Evolutionary conservation across 2,113 vertebrate species (phyloP), one percentile per base, ranked within the genome.

Genomic region (Psephotus haematonotus): DNA sequence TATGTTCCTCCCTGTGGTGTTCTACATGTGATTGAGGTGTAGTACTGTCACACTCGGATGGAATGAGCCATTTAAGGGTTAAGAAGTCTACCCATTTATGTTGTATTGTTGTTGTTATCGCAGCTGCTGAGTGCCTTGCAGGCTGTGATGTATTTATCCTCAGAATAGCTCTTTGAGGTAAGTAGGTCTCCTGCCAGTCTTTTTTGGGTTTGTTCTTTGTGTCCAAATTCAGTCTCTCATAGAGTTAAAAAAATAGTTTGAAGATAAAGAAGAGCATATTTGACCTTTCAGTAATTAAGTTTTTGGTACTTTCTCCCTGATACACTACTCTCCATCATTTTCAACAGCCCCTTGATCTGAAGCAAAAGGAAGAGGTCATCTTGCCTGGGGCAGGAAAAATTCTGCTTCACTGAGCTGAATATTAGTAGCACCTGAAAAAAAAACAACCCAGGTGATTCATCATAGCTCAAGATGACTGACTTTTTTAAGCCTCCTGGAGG

Each of bases 361-460:
- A 82, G 50, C 46, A 89, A 52, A 64, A 89, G 87, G 68, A 93
- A 79, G 70, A 95, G 67, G 57, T 33, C 47, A 5, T 91, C 53
- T 95, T 94, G 82, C 90, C 93, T 68, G 27, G 55, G 64, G 92
- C 77, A 92, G 88, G 53, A 94, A 85, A 97, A 97, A 95, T 78
- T 62, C 92, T 95, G 81, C 74, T 96, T 90, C 63, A 39, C 64
- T 75, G 82, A 95, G 47, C 71, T 81, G 72, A 94, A 72, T 86
- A 86, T 87, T 94, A 88, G 86, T 52, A 64, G 71, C 1, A 2
- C 31, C 52, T 88, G 78, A 35, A 85, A 88, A 86, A 86, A 82
- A 2, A 16, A 1, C 59, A 86, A 20, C 25, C 31, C 84, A 75
- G 71, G 57, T 88, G 69, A 94, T 96, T 95, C 76, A 92, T 96